Conservation (phyloP, 2,797 vertebrate species). For the Catostomus latipinnis region DNA sequence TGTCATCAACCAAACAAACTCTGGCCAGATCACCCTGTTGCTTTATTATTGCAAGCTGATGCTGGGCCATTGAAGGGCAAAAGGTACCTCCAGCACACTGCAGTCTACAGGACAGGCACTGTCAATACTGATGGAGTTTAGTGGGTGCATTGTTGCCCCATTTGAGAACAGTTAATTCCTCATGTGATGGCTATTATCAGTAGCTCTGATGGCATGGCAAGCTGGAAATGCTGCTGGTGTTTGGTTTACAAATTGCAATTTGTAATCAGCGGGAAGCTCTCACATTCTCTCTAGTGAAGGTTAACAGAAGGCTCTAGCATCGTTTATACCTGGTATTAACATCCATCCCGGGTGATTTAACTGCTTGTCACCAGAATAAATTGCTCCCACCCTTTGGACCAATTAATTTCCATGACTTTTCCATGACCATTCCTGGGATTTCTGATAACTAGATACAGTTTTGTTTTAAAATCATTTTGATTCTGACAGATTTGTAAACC, state of each 20-base stretch:
- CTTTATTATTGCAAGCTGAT: constrained; percentile 55
- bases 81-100: constrained; percentile 35
- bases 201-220: constrained; percentile 19
- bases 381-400: too few species aligned
- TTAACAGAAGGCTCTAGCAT: neutral
- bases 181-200: constrained; percentile 57
- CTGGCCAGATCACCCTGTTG: constrained; percentile 36
- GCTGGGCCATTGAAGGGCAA: constrained; percentile 40
- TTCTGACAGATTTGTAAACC: too few species aligned
- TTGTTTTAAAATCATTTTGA: too few species aligned
- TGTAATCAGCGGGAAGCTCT: constrained; percentile 33
- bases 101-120: neutral
- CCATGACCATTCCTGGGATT: too few species aligned
- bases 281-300: constrained; percentile 20
- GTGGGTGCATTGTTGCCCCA: constrained; percentile 51
- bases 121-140: constrained; percentile 51
- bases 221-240: constrained; percentile 40
- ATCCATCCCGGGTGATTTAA: too few species aligned
- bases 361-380: too few species aligned
- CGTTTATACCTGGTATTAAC: too few species aligned
- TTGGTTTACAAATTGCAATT: constrained; percentile 58
- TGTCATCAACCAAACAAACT: constrained; percentile 51
- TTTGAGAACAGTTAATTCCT: constrained; percentile 52
- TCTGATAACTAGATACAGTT: too few species aligned
- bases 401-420: too few species aligned